These are phyloP conservation scores for Hydrocynus forskahlii DNA, from an alignment of 2,797 vertebrate genomes.

Conservation along the genomic window DNA sequence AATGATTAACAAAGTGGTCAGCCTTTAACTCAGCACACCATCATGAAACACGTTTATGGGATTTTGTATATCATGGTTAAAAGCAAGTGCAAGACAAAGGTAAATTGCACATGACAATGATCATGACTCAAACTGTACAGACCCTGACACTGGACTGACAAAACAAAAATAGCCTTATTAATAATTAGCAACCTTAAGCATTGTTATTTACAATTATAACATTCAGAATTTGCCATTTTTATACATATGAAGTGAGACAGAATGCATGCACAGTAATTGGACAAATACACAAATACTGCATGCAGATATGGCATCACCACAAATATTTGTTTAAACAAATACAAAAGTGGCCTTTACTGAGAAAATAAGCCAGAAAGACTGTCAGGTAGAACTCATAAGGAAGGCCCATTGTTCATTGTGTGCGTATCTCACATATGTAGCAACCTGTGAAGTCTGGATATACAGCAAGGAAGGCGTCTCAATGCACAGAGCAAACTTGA, in stretches of 20 bases:
- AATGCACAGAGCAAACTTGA: too few relatives aligned
- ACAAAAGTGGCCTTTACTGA: not conserved
- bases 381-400: not conserved
- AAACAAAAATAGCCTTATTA: not conserved
- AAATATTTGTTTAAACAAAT: conserved; percentile 4
- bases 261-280: not conserved
- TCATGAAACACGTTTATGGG: not conserved
- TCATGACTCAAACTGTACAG: not conserved
- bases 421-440: not conserved
- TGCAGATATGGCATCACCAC: not conserved
- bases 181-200: too few relatives aligned
- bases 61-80: not conserved
- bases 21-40: not conserved
- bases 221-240: not conserved
- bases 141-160: not conserved
- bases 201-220: not conserved
- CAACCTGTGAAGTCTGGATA: not conserved
- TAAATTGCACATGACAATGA: not conserved
- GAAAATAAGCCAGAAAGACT: not conserved
- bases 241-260: not conserved
- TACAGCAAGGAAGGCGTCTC: too few relatives aligned
- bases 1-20: not conserved
- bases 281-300: not conserved
- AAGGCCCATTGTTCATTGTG: too few relatives aligned
- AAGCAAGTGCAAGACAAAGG: not conserved